These are phyloP conservation scores for Scomber scombrus DNA, from an alignment of 2,113 vertebrate genomes.

Conservation along the genomic window DNA sequence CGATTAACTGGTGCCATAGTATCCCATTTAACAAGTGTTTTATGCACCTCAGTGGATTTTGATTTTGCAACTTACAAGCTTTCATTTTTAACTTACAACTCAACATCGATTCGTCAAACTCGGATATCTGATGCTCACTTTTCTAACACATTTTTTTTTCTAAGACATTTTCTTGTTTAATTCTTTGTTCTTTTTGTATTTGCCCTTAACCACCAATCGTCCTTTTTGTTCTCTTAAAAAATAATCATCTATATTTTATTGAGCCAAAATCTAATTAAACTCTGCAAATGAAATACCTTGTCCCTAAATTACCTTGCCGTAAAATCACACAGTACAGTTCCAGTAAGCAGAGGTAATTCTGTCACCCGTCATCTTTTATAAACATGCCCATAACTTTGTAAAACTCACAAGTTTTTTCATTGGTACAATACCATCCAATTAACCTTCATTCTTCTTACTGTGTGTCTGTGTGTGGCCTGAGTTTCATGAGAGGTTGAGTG, in stretches of 20 bases:
- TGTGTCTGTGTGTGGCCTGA: constrained; percentile 29
- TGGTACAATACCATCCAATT: neutral
- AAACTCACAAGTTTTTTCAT: neutral
- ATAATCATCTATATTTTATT: neutral
- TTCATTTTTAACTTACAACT: constrained; percentile 19
- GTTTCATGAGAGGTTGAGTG: constrained; percentile 24
- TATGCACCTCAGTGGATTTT: neutral
- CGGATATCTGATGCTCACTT: neutral
- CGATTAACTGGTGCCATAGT: constrained; percentile 10
- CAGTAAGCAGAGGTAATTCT: neutral
- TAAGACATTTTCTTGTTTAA: too few relatives aligned
- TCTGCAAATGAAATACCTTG: neutral
- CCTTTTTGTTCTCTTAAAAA: too few relatives aligned
- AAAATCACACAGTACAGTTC: neutral
- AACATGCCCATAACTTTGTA: constrained; percentile 6
- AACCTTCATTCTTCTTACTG: constrained; percentile 1
- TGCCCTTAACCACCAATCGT: too few relatives aligned
- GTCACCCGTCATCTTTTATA: neutral
- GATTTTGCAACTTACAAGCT: constrained; percentile 27
- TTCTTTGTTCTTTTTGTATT: too few relatives aligned
- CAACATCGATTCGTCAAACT: neutral
- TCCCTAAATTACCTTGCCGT: neutral
- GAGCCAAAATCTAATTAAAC: neutral
- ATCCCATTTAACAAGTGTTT: constrained; percentile 35
- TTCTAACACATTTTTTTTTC: neutral